Base-by-base conservation (phyloP, 2,797 vertebrate genomes). In the Acipenser ruthenus region DNA sequence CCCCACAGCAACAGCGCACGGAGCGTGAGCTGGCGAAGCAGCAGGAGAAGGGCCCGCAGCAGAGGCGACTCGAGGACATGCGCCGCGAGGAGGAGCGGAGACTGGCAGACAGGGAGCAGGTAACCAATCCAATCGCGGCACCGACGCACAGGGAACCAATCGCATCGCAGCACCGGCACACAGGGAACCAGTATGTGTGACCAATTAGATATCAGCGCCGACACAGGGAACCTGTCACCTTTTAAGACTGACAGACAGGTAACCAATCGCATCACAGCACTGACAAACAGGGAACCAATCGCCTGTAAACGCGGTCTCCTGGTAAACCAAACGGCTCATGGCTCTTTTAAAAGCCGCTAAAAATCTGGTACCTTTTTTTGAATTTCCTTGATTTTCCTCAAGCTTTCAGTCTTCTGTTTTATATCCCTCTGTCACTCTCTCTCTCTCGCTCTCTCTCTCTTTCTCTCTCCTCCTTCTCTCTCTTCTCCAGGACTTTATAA, bases 401-500 rank as follows among this genome's bases (percentile, higher is more conserved):
- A 37, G 23, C 23, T 37, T 37, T 37, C 23, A 37, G 4, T 37
- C 23, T 37, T 37, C 23, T 37, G 23, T 37, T 15, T 11, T 47
- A 18, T 10, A n/a, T 15, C 6, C 47, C 8, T 47, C 12, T 23
- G 6, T 37, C 11, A 18, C 8, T 18, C 61, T 23, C 12, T 23
- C 5, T 23, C 48, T 70, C 72, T 73, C 69, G 69, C 12, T 59
- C 72, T 71, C 76, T 69, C 58, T 69, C 73, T 69, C 70, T 75
- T 74, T 73, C 69, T 75, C 72, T 77, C 69, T 73, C 77, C 77
- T 65, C 69, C 67, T n/a, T 49, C 62, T 67, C 68, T 78, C 59
- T n/a, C 70, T 86, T 37, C 78, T 80, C 74, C 86, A 95, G 94
- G 94, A 97, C 73, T 95, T 95, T 87, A 95, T 97, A 77, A 93